phyloP scores from a whole-genome alignment of 2,113 vertebrate species.

The Saguinus imperator region DNA sequence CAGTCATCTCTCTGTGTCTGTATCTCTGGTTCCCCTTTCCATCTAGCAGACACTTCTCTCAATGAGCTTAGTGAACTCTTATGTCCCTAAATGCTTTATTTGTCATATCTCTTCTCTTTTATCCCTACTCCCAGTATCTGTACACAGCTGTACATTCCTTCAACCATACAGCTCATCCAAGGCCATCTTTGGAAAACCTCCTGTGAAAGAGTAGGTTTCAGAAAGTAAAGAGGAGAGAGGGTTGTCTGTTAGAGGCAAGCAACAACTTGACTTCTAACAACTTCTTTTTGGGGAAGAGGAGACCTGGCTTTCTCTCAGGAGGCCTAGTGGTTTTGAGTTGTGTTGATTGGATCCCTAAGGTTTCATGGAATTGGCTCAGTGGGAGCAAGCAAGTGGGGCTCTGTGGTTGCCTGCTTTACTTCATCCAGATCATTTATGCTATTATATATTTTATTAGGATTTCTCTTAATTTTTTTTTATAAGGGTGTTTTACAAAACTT shows the following conservation, averaged over 20 bases:
- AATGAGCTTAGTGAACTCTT: not conserved
- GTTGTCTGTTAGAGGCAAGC: not conserved
- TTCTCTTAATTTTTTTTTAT: constrained; percentile 7
- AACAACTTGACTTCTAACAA: not conserved
- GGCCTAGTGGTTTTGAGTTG: not conserved
- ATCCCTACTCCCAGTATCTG: not conserved
- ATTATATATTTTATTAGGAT: not conserved
- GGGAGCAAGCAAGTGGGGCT: not conserved
- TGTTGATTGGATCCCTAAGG: not conserved
- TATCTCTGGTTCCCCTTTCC: not conserved
- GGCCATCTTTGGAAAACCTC: not conserved
- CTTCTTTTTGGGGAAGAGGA: not conserved
- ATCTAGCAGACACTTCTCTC: not conserved
- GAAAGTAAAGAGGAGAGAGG: not conserved
- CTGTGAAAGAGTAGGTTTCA: not conserved
- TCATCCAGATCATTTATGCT: not conserved
- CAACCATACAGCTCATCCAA: not conserved
- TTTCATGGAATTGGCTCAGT: not conserved
- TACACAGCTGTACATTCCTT: not conserved
- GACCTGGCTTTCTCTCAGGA: not conserved
- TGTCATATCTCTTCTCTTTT: not conserved
- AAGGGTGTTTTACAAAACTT: not conserved
- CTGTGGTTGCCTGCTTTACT: not conserved
- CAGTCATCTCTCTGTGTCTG: not conserved
- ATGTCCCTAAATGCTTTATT: not conserved